Evolutionary conservation across 1,140 invertebrate species (phyloP), one percentile per base, ranked within the genome.

Genomic region (Mesaphorura yosii): DNA sequence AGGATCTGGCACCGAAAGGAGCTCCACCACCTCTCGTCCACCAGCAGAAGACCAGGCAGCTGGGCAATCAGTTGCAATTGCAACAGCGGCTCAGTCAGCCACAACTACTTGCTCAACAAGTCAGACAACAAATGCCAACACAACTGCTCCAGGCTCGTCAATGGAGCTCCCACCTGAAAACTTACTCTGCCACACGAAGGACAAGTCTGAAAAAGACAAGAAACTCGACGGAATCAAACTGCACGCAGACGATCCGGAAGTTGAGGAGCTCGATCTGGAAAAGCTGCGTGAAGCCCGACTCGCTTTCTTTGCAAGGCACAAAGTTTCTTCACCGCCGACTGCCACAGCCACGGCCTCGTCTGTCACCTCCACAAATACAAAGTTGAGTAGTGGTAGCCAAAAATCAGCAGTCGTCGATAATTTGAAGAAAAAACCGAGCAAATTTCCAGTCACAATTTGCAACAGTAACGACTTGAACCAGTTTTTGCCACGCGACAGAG

Each of bases 151-250:
- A 6, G 22, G 4, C 7, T 15, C 25, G 22, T 34, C 31, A 41
- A n/a, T 22, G 7, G 28, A 34, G 10, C 10, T 27, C 6, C 26
- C 48, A n/a, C 60, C 57, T 38, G 57, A 62, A 42, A 62, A 62
- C 46, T 56, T 59, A 23, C 27, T 62, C 17, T 57, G 60, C 53
- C 57, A 62, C 44, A 19, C 41, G n/a, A 62, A 62, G 44, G 53
- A 59, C 15, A 57, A 53, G 44, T 27, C 55, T 10, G 17, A 38
- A 12, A 58, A 54, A 44, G 46, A 57, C 23, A 52, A 49, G 34
- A 62, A 58, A 48, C 37, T 62, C 2, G n/a, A 31, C 20, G 57
- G 53, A 47, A 55, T 58, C 17, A 50, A 57, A 27, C 38, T 60
- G 6, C 37, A 20, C 3, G 14, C 29, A n/a, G 37, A 51, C 23